A percentile compares a stretch with the other conserved stretches of the same genome.
phyloP scores from a whole-genome alignment of 2,888 invertebrate species.

The Ormyrus nitidulus region DNA sequence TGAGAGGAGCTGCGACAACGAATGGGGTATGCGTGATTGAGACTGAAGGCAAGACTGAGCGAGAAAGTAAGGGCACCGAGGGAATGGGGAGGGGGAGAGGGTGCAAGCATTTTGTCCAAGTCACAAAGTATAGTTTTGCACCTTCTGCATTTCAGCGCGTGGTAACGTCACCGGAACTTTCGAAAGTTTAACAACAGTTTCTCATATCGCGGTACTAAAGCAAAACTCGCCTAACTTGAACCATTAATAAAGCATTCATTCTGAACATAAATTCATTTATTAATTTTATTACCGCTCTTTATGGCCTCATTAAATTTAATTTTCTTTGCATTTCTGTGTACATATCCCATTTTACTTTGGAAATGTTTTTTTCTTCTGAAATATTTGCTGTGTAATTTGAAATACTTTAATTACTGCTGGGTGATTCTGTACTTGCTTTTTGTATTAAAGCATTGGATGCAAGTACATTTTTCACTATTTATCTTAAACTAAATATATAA shows the following conservation, averaged over 20 bases:
- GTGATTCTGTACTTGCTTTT: too few species aligned
- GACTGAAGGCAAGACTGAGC: not conserved
- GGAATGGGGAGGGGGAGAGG: not conserved
- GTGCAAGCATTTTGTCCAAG: conserved; percentile 16
- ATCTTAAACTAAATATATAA: too few species aligned
- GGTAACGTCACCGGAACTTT: conserved; percentile 43
- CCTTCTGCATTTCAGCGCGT: conserved; percentile 26
- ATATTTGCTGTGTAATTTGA: conserved; percentile 25
- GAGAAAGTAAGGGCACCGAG: not conserved
- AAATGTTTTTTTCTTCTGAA: too few species aligned
- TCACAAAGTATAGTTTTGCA: conserved; percentile 43
- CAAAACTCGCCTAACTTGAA: conserved; percentile 47
- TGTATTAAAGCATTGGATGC: too few species aligned
- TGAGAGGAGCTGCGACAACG: not conserved
- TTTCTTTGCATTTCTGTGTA: conserved; percentile 26
- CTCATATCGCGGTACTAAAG: conserved; percentile 43
- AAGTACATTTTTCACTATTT: too few species aligned
- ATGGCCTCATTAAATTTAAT: conserved; percentile 42
- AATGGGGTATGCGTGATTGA: conserved; percentile 14
- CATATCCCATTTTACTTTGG: not conserved
- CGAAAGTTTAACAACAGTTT: conserved; percentile 52
- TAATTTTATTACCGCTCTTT: conserved; percentile 45
- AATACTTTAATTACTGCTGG: too few species aligned
- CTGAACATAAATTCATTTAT: conserved; percentile 43
- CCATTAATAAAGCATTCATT: conserved; percentile 52